A percentile compares a stretch with the other conserved stretches of the same genome.
phyloP scores from a whole-genome alignment of 2,888 invertebrate species.

The Abrostola tripartita region DNA sequence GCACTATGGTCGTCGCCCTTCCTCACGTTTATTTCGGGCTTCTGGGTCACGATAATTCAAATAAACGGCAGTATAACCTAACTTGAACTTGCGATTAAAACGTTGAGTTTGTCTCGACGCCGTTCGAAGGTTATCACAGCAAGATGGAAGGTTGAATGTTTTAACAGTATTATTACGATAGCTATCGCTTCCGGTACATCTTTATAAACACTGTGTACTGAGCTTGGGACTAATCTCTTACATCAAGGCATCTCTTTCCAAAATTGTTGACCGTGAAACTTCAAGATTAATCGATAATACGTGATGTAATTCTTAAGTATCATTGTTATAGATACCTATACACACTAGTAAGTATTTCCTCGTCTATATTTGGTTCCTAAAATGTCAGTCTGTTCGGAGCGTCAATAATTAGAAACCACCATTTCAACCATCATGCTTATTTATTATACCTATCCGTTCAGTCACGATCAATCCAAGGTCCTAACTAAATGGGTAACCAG shows the following conservation, averaged over 20 bases:
- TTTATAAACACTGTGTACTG: slow-evolving; percentile 15
- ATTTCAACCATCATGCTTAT: slow-evolving; percentile 64
- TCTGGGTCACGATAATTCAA: slow-evolving; percentile 42
- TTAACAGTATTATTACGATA: slow-evolving; percentile 14
- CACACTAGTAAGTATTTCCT: slow-evolving; percentile 41
- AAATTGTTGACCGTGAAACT: slow-evolving; percentile 40
- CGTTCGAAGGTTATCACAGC: slow-evolving; percentile 38
- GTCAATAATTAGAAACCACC: slow-evolving; percentile 74
- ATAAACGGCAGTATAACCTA: slow-evolving; percentile 26
- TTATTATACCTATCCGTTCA: slow-evolving; percentile 65
- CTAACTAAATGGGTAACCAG: slow-evolving; percentile 70
- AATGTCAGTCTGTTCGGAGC: slow-evolving; percentile 53
- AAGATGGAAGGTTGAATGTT: slow-evolving; percentile 9
- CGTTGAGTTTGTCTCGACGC: slow-evolving; percentile 3
- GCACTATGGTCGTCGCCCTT: slow-evolving; percentile 18
- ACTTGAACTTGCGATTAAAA: slow-evolving; percentile 32
- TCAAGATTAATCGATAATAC: slow-evolving; percentile 38
- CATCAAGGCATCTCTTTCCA: slow-evolving; percentile 30
- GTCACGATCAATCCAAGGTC: slow-evolving; percentile 78
- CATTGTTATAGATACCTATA: slow-evolving; percentile 48
- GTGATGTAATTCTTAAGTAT: slow-evolving; percentile 42
- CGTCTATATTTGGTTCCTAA: slow-evolving; percentile 60
- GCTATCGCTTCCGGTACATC: slow-evolving; percentile 20
- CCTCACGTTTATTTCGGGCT: slow-evolving; percentile 23
- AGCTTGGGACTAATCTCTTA: slow-evolving; percentile 18